Conservation (phyloP, 2,888 invertebrate genomes). For the Synanthedon andrenaeformis region DNA sequence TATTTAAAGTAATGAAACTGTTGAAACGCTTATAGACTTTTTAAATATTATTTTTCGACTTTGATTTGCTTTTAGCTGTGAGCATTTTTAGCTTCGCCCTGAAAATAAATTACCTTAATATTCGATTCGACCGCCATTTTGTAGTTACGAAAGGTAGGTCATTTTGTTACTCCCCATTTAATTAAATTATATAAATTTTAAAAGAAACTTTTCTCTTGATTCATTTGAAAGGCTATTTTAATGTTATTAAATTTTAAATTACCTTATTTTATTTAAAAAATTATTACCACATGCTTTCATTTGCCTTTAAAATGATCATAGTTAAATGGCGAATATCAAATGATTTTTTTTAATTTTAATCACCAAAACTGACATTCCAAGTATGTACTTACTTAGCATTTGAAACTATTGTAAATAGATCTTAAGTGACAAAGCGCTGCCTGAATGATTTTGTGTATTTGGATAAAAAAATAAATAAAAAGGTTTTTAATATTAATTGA, state of each 20-base stretch:
- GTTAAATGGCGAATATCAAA: neutral
- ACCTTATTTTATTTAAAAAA: no score
- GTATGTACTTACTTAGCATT: slow-evolving; percentile 57
- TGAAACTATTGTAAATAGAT: slow-evolving; percentile 51
- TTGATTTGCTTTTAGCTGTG: neutral
- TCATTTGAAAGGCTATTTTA: no score
- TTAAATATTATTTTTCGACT: neutral
- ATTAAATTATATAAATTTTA: no score
- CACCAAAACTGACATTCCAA: slow-evolving; percentile 20
- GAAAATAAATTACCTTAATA: no score
- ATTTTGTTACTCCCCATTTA: no score
- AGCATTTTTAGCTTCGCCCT: no score
- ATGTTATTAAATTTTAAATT: no score
- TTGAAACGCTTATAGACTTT: slow-evolving; percentile 12
- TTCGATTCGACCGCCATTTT: no score
- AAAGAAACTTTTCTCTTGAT: no score
- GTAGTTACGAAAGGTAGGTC: no score
- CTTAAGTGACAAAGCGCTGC: slow-evolving; percentile 44
- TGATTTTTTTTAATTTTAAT: neutral
- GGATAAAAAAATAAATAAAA: slow-evolving; percentile 38
- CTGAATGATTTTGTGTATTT: slow-evolving; percentile 51
- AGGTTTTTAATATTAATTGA: slow-evolving; percentile 26
- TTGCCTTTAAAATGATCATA: neutral
- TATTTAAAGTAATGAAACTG: slow-evolving; percentile 26
- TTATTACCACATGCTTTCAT: no score